Evolutionary conservation across 2,888 invertebrate species (phyloP).

Genomic region (Trichogramma evanescens): DNA sequence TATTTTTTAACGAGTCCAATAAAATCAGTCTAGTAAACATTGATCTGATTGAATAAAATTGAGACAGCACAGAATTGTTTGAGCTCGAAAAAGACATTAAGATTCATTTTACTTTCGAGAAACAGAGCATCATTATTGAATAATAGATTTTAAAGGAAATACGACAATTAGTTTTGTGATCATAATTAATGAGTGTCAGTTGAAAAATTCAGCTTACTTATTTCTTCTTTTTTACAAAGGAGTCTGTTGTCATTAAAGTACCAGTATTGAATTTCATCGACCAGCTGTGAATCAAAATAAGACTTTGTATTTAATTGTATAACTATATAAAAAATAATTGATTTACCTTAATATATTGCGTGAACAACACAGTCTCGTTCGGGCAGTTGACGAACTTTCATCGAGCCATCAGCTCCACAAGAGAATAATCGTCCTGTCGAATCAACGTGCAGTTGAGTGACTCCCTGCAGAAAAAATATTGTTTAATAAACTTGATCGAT

Average conservation of each 20-base stretch:
- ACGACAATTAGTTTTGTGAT: slow-evolving; percentile 19
- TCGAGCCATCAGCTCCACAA: slow-evolving; percentile 97
- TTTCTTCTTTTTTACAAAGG: slow-evolving; percentile 15
- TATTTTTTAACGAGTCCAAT: slow-evolving; percentile 8
- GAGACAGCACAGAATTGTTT: slow-evolving; percentile 13
- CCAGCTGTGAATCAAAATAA: background rate
- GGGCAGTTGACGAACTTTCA: slow-evolving; percentile 91
- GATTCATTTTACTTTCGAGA: slow-evolving; percentile 14
- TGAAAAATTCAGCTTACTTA: slow-evolving; percentile 12
- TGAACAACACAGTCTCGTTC: slow-evolving; percentile 64
- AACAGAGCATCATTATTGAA: slow-evolving; percentile 16
- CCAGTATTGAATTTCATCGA: background rate
- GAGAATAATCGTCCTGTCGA: slow-evolving; percentile 86
- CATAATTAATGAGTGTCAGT: slow-evolving; percentile 20
- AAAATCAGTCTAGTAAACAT: slow-evolving; percentile 16
- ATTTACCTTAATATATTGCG: slow-evolving; percentile 48
- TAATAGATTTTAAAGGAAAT: slow-evolving; percentile 22
- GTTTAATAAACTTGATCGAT: background rate
- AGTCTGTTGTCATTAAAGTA: slow-evolving; percentile 10
- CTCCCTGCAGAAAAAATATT: slow-evolving; percentile 53
- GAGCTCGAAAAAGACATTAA: slow-evolving; percentile 19
- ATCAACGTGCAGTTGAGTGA: slow-evolving; percentile 91
- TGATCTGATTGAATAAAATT: slow-evolving; percentile 12
- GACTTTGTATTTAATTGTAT: slow-evolving; percentile 18
- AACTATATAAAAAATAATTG: slow-evolving; percentile 12